Base-by-base conservation (phyloP, 2,113 vertebrate genomes). In the Caloenas nicobarica region DNA sequence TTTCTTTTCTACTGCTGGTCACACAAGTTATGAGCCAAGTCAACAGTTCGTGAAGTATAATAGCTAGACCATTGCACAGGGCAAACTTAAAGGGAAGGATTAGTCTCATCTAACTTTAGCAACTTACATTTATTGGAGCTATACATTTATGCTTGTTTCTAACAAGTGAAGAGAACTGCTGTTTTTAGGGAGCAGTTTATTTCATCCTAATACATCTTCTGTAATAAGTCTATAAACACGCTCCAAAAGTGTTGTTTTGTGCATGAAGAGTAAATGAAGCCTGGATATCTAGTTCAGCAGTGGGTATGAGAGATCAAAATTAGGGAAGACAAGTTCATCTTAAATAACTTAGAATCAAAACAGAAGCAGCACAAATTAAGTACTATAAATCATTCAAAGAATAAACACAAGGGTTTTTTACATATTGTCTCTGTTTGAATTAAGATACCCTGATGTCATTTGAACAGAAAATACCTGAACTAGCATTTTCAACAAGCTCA, bases 381-480 rank as follows among this genome's bases (percentile, higher is more conserved):
- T 19, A 42, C n/a, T 78, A 46, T 54, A 88, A 92, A 92, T 88
- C 71, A 81, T 91, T 96, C 76, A n/a, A 50, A 94, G 42, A 86
- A 88, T 66, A 90, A 93, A 88, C 71, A 92, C 24, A 58, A 77
- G 46, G 36, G 9, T 88, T 96, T 92, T 76, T 34, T 83, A 86
- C 33, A 16, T 78, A 70, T 78, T 4, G 1, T 51, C 72, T 78
- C 57, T 84, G 53, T 96, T 89, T 91, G 88, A 89, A 66, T 58
- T 71, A 50, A 92, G 53, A 92, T 71, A 95, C 51, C 48, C 36
- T 64, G 53, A 91, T 34, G 80, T 46, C 60, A 68, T 91, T 93
- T 81, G 56, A 81, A 86, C 46, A 91, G 80, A 95, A 94, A 88
- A 92, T 51, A 92, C 56, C 83, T 83, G 74, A 92, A 88, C n/a